A percentile compares a stretch with the other conserved stretches of the same genome.
Evolutionary conservation across 2,797 vertebrate species (phyloP).

Genomic region (Ataeniobius toweri): DNA sequence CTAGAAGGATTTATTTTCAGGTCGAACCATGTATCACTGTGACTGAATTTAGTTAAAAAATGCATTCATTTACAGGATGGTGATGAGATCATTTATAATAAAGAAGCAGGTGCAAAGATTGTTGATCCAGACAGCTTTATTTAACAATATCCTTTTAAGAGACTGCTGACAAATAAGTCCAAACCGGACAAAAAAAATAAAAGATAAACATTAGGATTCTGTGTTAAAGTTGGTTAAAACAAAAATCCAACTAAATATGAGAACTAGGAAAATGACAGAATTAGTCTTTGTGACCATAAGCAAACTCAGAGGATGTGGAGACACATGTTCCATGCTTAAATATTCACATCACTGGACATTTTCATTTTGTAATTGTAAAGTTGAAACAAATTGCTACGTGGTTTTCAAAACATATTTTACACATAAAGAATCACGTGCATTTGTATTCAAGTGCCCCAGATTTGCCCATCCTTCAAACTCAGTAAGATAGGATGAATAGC

Average conservation of each 20-base stretch:
- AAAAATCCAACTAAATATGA: background rate
- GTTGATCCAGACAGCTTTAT: slow-evolving; percentile 10
- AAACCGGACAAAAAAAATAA: background rate
- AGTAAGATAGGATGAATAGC: too few relatives aligned
- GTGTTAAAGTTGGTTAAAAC: too few relatives aligned
- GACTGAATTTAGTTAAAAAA: slow-evolving; percentile 35
- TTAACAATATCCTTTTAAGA: slow-evolving; percentile 6
- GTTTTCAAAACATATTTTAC: too few relatives aligned
- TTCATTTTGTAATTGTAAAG: background rate
- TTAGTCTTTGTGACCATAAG: background rate
- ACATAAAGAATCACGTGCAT: too few relatives aligned
- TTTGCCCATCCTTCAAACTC: too few relatives aligned
- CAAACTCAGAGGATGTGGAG: background rate
- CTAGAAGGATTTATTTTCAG: slow-evolving; percentile 22
- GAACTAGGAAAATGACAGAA: background rate
- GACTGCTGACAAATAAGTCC: slow-evolving; percentile 11
- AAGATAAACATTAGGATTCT: background rate
- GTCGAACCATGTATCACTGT: slow-evolving; percentile 9
- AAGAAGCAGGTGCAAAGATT: slow-evolving; percentile 4
- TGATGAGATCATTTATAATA: slow-evolving; percentile 31
- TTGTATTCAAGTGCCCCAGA: too few relatives aligned
- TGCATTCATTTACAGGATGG: slow-evolving; percentile 7
- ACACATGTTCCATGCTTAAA: background rate
- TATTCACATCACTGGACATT: background rate
- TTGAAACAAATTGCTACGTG: too few relatives aligned